Evolutionary conservation across 2,113 vertebrate species (phyloP).

Genomic region (Ammodytes dubius): DNA sequence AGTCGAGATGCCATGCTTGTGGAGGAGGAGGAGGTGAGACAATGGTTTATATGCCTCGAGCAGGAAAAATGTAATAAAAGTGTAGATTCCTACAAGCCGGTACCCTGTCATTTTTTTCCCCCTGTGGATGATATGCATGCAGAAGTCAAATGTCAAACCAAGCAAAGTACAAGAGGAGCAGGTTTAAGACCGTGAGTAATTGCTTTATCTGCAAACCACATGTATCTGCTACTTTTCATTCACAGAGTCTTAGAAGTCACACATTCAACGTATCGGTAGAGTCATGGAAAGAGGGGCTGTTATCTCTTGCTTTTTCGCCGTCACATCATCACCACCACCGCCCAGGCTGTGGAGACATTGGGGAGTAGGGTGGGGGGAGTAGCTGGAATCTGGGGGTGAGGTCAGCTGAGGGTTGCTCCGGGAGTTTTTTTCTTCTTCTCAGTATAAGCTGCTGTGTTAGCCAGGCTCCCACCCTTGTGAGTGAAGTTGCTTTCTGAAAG

Average conservation of each 20-base stretch:
- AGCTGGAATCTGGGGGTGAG: constrained; percentile 49
- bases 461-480: constrained; percentile 16
- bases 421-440: constrained; percentile 49
- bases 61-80: constrained; percentile 27
- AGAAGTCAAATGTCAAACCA: constrained; percentile 58
- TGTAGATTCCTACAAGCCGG: constrained; percentile 28
- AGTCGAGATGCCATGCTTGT: constrained; percentile 16
- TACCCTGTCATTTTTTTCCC: constrained; percentile 56
- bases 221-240: constrained; percentile 34
- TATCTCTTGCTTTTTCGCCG: constrained; percentile 56
- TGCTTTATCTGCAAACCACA: constrained; percentile 41
- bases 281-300: constrained; percentile 33
- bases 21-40: constrained; percentile 35
- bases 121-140: constrained; percentile 40
- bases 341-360: constrained; percentile 7
- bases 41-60: constrained; percentile 28
- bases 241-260: constrained; percentile 37
- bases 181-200: constrained; percentile 31
- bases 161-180: constrained; percentile 27
- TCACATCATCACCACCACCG: constrained; percentile 43
- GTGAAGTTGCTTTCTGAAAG: constrained; percentile 36
- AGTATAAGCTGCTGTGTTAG: constrained; percentile 41
- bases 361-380: constrained; percentile 51
- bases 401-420: constrained; percentile 57
- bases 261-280: constrained; percentile 27